A percentile compares a stretch with the other conserved stretches of the same genome.
Evolutionary conservation across 1,140 invertebrate species (phyloP).

Genomic region (Drosophila triauraria): DNA sequence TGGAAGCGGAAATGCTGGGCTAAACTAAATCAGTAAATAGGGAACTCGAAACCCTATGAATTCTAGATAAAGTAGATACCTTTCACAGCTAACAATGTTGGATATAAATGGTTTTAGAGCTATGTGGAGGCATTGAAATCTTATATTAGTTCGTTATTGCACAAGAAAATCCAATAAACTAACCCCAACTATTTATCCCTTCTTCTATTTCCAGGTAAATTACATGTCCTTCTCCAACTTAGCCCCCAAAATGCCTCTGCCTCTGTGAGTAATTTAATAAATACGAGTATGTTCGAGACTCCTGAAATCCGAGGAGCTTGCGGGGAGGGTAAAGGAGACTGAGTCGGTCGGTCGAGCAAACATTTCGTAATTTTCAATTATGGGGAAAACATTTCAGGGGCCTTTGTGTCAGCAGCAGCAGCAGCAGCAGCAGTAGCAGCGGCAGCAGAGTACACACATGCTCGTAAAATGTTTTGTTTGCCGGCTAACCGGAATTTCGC

Average conservation of each 20-base stretch:
- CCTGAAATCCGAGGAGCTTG: conserved; percentile 5
- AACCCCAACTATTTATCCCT: conserved; percentile 21
- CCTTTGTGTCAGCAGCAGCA: conserved; percentile 49
- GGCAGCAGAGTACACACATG: conserved; percentile 12
- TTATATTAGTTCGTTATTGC: conserved; percentile 5
- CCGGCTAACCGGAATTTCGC: conserved; percentile 64
- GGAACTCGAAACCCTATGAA: neutral
- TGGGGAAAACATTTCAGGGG: conserved; percentile 35
- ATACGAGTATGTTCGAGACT: conserved; percentile 30
- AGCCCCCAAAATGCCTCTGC: neutral
- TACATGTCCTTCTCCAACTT: neutral
- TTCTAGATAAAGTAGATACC: neutral
- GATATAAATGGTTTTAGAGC: too few species aligned
- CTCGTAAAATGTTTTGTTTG: conserved; percentile 49
- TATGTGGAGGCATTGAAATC: neutral
- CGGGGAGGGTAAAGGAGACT: neutral
- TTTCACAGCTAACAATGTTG: neutral
- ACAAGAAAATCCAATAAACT: neutral
- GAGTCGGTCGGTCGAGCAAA: conserved; percentile 21
- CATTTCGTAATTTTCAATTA: conserved; percentile 62
- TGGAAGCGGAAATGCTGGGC: conserved; percentile 30
- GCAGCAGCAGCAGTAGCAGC: conserved; percentile 31
- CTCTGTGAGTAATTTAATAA: conserved; percentile 68
- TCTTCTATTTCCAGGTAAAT: conserved; percentile 69
- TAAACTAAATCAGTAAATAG: conserved; percentile 29